Percentiles rank a stretch among this genome's conserved stretches.
These are phyloP conservation scores for Pyxicephalus adspersus DNA, from an alignment of 2,113 vertebrate species.

Conservation along the genomic window DNA sequence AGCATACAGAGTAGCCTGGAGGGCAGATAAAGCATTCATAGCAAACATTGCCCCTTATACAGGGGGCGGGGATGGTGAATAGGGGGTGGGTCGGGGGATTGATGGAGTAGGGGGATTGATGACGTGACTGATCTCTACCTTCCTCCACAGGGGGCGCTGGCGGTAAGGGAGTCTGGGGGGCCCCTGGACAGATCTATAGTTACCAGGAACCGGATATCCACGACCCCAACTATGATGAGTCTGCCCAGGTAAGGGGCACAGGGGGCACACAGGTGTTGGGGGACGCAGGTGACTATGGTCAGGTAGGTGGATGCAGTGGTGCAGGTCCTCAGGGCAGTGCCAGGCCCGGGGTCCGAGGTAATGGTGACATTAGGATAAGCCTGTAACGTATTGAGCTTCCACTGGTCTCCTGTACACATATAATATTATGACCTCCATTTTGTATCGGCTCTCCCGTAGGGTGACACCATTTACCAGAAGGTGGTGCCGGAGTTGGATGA, in stretches of 20 bases:
- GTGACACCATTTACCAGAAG: constrained; percentile 81
- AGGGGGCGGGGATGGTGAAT: no score
- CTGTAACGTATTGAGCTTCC: no score
- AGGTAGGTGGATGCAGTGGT: not conserved
- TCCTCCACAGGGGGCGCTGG: constrained; percentile 77
- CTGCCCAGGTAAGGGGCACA: constrained; percentile 72
- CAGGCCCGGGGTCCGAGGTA: no score
- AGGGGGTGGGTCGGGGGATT: no score
- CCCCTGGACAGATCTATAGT: constrained; percentile 84
- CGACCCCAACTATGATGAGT: constrained; percentile 87
- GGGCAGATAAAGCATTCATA: no score
- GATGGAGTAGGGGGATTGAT: no score
- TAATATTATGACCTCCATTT: no score
- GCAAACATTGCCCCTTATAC: no score
- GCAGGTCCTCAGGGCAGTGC: rapidly evolving
- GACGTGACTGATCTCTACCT: not conserved
- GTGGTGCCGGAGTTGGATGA: constrained; percentile 83
- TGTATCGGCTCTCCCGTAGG: constrained; percentile 63
- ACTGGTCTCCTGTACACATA: not conserved
- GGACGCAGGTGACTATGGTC: not conserved
- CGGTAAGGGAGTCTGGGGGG: constrained; percentile 88
- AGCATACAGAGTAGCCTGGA: no score
- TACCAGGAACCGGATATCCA: constrained; percentile 79
- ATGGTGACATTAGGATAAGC: no score
- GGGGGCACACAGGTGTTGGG: not conserved